phyloP scores from a whole-genome alignment of 2,797 vertebrate genomes.

The Anguilla marmorata region DNA sequence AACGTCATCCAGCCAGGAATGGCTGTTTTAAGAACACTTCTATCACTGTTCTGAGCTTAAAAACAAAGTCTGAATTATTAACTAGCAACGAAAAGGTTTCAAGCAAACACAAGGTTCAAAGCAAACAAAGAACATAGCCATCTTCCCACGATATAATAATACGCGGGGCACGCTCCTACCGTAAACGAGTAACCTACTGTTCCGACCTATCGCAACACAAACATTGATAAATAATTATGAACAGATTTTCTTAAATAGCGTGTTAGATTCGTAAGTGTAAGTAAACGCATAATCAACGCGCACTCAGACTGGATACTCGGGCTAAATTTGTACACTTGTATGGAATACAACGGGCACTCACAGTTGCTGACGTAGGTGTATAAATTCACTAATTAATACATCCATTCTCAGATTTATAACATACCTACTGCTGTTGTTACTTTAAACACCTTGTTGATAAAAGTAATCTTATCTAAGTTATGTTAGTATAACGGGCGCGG shows the following conservation, averaged over 20 bases:
- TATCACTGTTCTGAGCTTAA: not conserved
- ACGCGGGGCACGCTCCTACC: not conserved
- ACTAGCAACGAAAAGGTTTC: constrained; percentile 9
- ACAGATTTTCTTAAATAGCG: not conserved
- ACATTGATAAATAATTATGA: not conserved
- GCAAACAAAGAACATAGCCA: constrained; percentile 8
- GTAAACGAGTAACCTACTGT: not conserved
- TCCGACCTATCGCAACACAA: not conserved
- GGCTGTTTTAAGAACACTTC: not conserved
- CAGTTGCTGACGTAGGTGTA: not conserved
- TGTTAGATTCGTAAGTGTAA: not conserved
- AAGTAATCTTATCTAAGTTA: not conserved
- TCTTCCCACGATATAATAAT: constrained; percentile 24
- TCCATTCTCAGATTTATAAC: not conserved
- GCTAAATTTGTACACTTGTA: not conserved
- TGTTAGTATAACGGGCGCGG: not conserved
- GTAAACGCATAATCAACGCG: not conserved
- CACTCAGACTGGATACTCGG: not conserved
- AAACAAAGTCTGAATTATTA: constrained; percentile 26
- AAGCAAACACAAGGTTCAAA: constrained; percentile 1
- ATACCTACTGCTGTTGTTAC: not conserved
- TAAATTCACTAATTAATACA: not conserved
- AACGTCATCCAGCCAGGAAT: not conserved
- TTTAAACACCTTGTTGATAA: not conserved
- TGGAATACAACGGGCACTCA: not conserved